phyloP scores from a whole-genome alignment of 2,113 vertebrate species.

The Erinaceus europaeus region DNA sequence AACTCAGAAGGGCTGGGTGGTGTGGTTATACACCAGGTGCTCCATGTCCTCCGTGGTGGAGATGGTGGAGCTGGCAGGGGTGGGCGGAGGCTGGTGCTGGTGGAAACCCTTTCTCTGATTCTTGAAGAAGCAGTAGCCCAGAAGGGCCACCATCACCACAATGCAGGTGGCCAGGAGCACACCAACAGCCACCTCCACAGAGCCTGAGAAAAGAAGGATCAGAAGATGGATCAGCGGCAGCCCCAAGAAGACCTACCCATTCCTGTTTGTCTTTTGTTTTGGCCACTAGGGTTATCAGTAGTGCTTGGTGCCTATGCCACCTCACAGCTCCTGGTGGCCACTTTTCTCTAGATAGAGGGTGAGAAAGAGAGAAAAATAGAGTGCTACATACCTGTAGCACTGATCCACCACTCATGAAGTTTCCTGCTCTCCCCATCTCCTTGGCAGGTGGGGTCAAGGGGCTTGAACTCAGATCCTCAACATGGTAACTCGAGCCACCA shows the following conservation, averaged over 20 bases:
- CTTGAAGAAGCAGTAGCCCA: constrained; percentile 89
- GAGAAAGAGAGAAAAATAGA: no score
- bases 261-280: no score
- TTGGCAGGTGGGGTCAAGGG: no score
- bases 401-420: no score
- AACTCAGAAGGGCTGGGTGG: constrained; percentile 92
- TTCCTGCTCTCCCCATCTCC: no score
- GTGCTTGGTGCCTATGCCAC: no score
- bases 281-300: no score
- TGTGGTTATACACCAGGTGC: constrained; percentile 90
- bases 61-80: constrained; percentile 81
- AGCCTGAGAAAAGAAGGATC: constrained; percentile 61
- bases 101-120: constrained; percentile 77
- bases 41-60: constrained; percentile 87
- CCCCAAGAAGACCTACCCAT: not conserved
- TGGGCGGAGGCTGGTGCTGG: constrained; percentile 82
- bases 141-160: constrained; percentile 82
- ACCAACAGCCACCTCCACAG: constrained; percentile 80
- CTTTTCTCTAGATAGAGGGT: no score
- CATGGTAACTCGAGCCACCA: no score
- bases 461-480: no score
- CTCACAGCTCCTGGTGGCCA: no score
- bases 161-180: constrained; percentile 86
- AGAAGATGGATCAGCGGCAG: not conserved
- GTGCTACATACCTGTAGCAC: no score